Evolutionary conservation across 2,888 invertebrate species (phyloP), one percentile per base, ranked within the genome.

Genomic region (Agrochola lota): DNA sequence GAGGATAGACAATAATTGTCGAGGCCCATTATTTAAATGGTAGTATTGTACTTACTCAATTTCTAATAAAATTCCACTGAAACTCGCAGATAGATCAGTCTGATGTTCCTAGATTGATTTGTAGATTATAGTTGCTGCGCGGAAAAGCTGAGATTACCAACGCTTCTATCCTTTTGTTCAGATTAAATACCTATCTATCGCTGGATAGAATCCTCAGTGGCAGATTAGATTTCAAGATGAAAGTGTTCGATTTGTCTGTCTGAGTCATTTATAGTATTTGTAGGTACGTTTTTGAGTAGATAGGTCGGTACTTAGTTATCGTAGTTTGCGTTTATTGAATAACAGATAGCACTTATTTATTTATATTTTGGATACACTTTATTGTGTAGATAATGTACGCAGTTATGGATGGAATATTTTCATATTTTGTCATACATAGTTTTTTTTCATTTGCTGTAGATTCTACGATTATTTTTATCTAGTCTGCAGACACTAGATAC

Each of bases 151-250:
- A 73, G 43, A 79, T 81, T 84, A 70, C 69, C 17, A 3, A 26
- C 30, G 23, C 26, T 35, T 46, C 11, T 30, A 69, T 30, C 52
- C 66, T 52, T 84, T 73, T 84, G 72, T 84, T 49, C 70, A 35
- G 15, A 43, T 79, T 7, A 79, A 79, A 80, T 70, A 49, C 15
- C 69, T 43, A 43, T 63, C 30, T 9, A 6, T 35, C 30, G 55
- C 30, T 49, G 1, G 67, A 67, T 67, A 52, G 64, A 74, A 59
- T 77, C 26, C 23, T 46, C n/a, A 0, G 17, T 15, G 35, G 30
- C 3, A 49, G 59, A 81, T 81, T 73, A 73, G 57, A 84, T 81
- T 72, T 55, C 35, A 40, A 52, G 62, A 68, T 80, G 9, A 84
- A 73, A 71, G 49, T 67, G 23, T 26, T 43, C n/a, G 59, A 70